Conservation (phyloP, 2,888 invertebrate species). For the Phanerotoma sp. region DNA sequence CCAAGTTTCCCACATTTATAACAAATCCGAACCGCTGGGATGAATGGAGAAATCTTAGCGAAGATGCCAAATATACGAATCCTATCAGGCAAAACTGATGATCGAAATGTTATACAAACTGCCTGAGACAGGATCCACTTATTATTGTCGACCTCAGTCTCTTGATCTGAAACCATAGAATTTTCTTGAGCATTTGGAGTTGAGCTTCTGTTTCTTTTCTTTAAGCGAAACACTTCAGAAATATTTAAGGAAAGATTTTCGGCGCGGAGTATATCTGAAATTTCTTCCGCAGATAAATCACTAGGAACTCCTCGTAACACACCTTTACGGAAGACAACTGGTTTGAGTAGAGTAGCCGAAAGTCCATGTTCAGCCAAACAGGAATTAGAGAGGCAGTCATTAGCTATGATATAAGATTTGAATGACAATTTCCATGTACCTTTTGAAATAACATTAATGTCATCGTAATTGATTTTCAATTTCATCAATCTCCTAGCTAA, state of each 20-base stretch:
- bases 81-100: background rate
- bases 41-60: background rate
- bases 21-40: slow-evolving; percentile 1
- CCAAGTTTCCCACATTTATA: slow-evolving; percentile 8
- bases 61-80: slow-evolving; percentile 9
- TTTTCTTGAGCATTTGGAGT: too few relatives aligned
- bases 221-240: background rate
- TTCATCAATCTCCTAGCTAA: background rate
- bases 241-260: background rate
- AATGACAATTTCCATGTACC: slow-evolving; percentile 9
- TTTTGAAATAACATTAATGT: background rate
- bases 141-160: too few relatives aligned
- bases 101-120: slow-evolving; percentile 7
- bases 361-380: background rate
- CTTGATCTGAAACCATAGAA: too few relatives aligned
- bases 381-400: slow-evolving; percentile 10
- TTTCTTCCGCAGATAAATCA: slow-evolving; percentile 3
- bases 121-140: background rate
- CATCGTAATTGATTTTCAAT: background rate
- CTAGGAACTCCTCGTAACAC: background rate
- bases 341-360: background rate
- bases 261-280: background rate
- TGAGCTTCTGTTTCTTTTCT: background rate
- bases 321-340: slow-evolving; percentile 8
- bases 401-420: slow-evolving; percentile 9